phyloP scores from a whole-genome alignment of 1,140 invertebrate genomes.

The Pseudomyrmex sp. region DNA sequence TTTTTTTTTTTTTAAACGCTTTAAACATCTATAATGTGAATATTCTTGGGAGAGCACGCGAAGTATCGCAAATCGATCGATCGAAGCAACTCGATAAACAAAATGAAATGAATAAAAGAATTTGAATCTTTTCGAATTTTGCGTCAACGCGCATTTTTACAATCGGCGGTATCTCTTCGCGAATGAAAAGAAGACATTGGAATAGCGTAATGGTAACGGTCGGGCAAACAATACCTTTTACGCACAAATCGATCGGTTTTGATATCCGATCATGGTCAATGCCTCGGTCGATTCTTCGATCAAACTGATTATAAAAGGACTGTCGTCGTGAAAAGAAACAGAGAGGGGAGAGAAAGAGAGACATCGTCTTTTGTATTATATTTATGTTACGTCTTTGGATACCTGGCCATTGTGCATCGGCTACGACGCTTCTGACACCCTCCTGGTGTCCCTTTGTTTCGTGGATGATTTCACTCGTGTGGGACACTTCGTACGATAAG shows the following conservation, averaged over 20 bases:
- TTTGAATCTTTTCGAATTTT: slow-evolving; percentile 24
- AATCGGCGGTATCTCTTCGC: slow-evolving; percentile 24
- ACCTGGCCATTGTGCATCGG: slow-evolving; percentile 70
- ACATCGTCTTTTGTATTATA: slow-evolving; percentile 70
- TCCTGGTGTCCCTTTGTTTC: slow-evolving; percentile 69
- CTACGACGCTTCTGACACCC: slow-evolving; percentile 64
- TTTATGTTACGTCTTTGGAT: slow-evolving; percentile 68
- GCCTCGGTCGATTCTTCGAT: slow-evolving; percentile 33
- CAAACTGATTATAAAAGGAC: slow-evolving; percentile 69
- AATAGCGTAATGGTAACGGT: slow-evolving; percentile 32
- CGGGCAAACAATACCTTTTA: slow-evolving; percentile 51
- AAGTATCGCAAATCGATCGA: background rate
- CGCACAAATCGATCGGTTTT: slow-evolving; percentile 54
- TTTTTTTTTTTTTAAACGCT: too few species aligned
- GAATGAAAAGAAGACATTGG: slow-evolving; percentile 29
- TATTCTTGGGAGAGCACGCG: too few species aligned
- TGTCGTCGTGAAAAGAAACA: slow-evolving; percentile 66
- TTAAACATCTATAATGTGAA: too few species aligned
- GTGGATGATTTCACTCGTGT: slow-evolving; percentile 71
- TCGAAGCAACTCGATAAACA: background rate
- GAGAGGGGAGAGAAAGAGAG: slow-evolving; percentile 40
- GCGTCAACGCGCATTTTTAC: background rate
- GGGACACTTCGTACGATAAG: slow-evolving; percentile 72
- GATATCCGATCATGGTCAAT: slow-evolving; percentile 41
- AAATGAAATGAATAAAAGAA: background rate